phyloP scores from a whole-genome alignment of 2,888 invertebrate genomes.

The Epirrita christyi region DNA sequence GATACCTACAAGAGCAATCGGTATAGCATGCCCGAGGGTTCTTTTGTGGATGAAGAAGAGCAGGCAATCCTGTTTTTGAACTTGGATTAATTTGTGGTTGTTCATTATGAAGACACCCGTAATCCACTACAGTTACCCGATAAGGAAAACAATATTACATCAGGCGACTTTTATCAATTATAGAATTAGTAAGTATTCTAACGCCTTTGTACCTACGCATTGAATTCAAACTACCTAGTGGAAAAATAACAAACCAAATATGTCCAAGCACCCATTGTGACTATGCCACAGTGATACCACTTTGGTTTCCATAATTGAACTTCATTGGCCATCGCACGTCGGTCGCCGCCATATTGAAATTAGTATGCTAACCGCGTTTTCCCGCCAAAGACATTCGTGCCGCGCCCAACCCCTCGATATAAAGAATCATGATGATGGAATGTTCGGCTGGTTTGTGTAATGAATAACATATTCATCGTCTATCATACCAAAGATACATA shows the following conservation, averaged over 20 bases:
- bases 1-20: no score
- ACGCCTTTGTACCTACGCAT: slow-evolving; percentile 39
- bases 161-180: no score
- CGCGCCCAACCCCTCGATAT: slow-evolving; percentile 76
- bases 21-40: no score
- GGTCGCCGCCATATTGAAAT: slow-evolving; percentile 61
- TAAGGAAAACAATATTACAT: no score
- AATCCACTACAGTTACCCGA: no score
- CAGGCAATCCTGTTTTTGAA: no score
- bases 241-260: slow-evolving; percentile 57
- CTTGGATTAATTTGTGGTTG: no score
- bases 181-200: no score
- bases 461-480: not conserved
- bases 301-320: slow-evolving; percentile 62
- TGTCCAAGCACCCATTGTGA: slow-evolving; percentile 68
- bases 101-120: no score
- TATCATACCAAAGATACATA: not conserved
- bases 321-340: slow-evolving; percentile 61
- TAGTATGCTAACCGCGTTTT: slow-evolving; percentile 68
- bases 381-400: slow-evolving; percentile 76
- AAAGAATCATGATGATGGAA: slow-evolving; percentile 80
- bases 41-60: no score
- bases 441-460: slow-evolving; percentile 54
- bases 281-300: slow-evolving; percentile 55
- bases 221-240: slow-evolving; percentile 50